Percentiles rank a stretch among this genome's conserved stretches.
phyloP scores from a whole-genome alignment of 2,113 vertebrate genomes.

The Macquaria ambigua region DNA sequence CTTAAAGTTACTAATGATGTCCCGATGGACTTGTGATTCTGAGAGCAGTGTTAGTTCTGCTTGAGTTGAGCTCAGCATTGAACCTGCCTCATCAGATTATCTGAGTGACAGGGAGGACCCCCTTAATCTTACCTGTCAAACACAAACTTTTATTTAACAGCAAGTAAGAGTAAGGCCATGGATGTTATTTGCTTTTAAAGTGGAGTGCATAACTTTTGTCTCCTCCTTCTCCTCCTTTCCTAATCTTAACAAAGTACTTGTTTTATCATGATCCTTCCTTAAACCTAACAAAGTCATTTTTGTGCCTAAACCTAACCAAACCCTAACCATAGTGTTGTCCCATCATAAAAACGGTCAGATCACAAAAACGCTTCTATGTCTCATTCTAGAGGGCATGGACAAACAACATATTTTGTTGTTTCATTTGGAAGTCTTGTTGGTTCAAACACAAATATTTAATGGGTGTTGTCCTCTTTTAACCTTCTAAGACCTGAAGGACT shows the following conservation, averaged over 20 bases:
- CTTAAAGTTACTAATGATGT: conserved; percentile 66
- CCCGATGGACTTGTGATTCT: conserved; percentile 57
- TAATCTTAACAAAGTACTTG: too few relatives aligned
- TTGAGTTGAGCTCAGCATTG: conserved; percentile 56
- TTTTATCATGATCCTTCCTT: not conserved
- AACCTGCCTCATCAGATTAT: conserved; percentile 38
- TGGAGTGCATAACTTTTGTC: too few relatives aligned
- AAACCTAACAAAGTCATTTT: not conserved
- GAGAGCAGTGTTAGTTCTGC: conserved; percentile 51
- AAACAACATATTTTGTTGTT: not conserved
- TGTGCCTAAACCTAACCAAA: not conserved
- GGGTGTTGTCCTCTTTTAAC: not conserved
- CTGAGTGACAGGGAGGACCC: conserved; percentile 19
- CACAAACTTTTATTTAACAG: not conserved
- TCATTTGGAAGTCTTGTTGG: not conserved
- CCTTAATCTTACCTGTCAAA: conserved; percentile 13
- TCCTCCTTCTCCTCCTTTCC: too few relatives aligned
- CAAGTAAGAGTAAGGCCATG: not conserved
- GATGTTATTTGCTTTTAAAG: conserved; percentile 1
- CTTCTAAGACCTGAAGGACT: not conserved
- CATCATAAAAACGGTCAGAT: not conserved
- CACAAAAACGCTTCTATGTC: not conserved
- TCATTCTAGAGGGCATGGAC: not conserved
- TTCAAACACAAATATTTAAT: not conserved
- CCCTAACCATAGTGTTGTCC: not conserved